These are phyloP conservation scores for Spinus pinus DNA, from an alignment of 2,797 vertebrate species.

Conservation along the genomic window DNA sequence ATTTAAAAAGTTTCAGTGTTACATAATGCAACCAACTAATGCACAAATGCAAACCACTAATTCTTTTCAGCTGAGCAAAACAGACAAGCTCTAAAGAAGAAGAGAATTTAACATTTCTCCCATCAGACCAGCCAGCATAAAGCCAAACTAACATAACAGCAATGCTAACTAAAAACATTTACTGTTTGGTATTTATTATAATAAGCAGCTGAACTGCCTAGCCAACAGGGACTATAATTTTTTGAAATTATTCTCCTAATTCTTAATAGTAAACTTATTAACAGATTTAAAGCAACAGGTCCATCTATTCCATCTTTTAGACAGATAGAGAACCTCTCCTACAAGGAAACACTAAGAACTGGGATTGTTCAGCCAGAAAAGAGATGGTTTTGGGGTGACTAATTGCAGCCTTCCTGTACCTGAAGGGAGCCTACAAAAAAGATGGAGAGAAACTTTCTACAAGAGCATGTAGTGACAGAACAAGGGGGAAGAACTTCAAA, in stretches of 20 bases:
- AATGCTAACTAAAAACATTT: not conserved
- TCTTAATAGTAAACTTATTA: not conserved
- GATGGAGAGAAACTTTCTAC: not conserved
- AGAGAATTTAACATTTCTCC: not conserved
- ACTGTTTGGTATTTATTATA: not conserved
- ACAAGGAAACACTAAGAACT: not conserved
- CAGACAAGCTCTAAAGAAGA: not conserved
- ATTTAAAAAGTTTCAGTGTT: not conserved
- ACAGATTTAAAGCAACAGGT: not conserved
- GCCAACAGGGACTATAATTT: not conserved
- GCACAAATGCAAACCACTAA: not conserved
- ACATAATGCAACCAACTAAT: not conserved
- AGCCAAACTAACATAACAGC: not conserved
- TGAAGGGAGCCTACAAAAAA: not conserved
- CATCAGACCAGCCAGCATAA: not conserved
- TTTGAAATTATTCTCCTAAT: not conserved
- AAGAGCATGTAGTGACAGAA: not conserved
- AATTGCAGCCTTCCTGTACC: not conserved
- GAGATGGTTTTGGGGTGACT: not conserved
- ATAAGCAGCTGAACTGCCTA: not conserved
- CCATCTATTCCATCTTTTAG: not conserved
- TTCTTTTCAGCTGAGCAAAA: not conserved
- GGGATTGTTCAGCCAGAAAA: not conserved
- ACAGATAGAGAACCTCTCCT: not conserved
- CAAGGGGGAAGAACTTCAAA: not conserved